Evolutionary conservation across 2,888 invertebrate genomes (phyloP), one percentile per base, ranked within the genome.

Genomic region (Cotesia congregata): DNA sequence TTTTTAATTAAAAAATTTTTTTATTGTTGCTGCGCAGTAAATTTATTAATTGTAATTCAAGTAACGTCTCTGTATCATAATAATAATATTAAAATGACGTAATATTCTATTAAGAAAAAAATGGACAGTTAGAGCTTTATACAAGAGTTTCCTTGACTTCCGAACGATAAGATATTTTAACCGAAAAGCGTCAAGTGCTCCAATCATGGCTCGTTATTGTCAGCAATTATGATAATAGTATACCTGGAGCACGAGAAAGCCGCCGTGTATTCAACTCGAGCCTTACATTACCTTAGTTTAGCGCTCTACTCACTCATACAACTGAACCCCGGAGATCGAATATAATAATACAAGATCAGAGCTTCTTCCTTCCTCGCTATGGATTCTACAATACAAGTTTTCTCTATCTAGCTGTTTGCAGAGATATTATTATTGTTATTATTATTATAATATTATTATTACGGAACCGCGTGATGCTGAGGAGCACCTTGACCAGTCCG

Each of bases 191-290:
- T 85, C 86, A 87, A 87, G 85, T 85, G 87, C 85, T 85, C 86
- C 87, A 86, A 88, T 87, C 87, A 87, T 84, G 84, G 83, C 83
- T 86, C 86, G 86, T 87, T 87, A 87, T 87, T 87, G 87, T 85
- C 84, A 84, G 86, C 87, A 88, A 88, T 88, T 88, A 88, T 88
- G 88, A 88, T 88, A 88, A 88, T 88, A 85, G 86, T 85, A 86
- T 84, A 86, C 85, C 87, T 83, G 82, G 82, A 83, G 84, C 85
- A 77, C 78, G 76, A 78, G 77, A 50, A 12, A 80, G 80, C 77
- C 81, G 74, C 79, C 79, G 80, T 81, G 75, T 74, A 61, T 77
- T 61, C 60, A 50, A 65, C 67, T 74, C 72, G 70, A 73, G 75
- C 59, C 65, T 67, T 67, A 67, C 71, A 61, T 67, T 67, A 40